These are phyloP conservation scores for Osmerus mordax DNA, from an alignment of 2,113 vertebrate genomes.

Conservation along the genomic window DNA sequence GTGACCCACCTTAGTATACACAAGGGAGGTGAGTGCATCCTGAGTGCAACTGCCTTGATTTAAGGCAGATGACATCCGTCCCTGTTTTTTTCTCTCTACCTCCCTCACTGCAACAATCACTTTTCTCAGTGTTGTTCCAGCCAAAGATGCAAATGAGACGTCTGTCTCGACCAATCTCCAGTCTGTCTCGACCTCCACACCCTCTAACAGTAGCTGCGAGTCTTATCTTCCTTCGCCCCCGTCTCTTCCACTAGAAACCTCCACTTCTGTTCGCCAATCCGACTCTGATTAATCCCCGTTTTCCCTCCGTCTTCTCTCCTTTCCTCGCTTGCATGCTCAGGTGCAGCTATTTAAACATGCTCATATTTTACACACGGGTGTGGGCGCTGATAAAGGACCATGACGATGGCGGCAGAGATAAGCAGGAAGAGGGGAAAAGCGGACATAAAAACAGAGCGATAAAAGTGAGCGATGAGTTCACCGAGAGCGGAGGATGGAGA, in stretches of 20 bases:
- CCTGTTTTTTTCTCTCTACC: no score
- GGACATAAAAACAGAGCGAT: conserved; percentile 22
- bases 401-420: conserved; percentile 21
- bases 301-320: background rate
- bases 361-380: background rate
- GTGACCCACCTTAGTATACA: conserved; percentile 25
- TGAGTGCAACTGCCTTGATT: conserved; percentile 3
- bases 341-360: conserved; percentile 22
- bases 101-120: background rate
- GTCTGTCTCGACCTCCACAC: conserved; percentile 40
- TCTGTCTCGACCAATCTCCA: conserved; percentile 4
- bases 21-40: conserved; percentile 31
- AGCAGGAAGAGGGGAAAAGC: background rate
- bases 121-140: background rate
- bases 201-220: conserved; percentile 38
- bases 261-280: conserved; percentile 33
- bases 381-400: conserved; percentile 11
- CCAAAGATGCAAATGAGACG: conserved; percentile 9
- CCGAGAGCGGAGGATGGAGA: conserved; percentile 12
- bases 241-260: conserved; percentile 21
- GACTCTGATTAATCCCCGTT: conserved; percentile 25
- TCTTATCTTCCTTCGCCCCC: conserved; percentile 49
- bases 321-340: conserved; percentile 16
- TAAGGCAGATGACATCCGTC: no score
- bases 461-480: conserved; percentile 9